These are phyloP conservation scores for Mechanitis messenoides DNA, from an alignment of 2,888 invertebrate genomes.

Conservation along the genomic window DNA sequence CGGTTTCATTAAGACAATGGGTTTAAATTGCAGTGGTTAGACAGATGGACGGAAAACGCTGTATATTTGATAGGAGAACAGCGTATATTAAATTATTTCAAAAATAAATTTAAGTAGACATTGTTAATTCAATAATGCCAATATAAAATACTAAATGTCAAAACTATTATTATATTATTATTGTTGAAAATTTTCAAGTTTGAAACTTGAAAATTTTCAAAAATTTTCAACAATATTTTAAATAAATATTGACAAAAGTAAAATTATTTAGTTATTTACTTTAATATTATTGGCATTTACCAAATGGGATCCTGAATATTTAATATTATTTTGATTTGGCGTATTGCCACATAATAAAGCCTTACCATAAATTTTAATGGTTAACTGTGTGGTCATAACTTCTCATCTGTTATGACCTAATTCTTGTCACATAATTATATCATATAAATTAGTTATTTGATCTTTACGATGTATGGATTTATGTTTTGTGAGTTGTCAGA, in stretches of 20 bases:
- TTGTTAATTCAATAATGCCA: too few species aligned
- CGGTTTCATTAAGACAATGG: conserved; percentile 72
- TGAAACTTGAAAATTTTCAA: too few species aligned
- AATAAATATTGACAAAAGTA: too few species aligned
- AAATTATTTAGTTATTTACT: not conserved
- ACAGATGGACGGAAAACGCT: conserved; percentile 49
- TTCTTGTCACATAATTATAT: conserved; percentile 5
- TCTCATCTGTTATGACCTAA: conserved; percentile 20
- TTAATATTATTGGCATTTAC: conserved; percentile 1
- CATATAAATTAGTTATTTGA: conserved; percentile 1
- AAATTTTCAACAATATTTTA: too few species aligned
- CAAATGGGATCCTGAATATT: conserved; percentile 4
- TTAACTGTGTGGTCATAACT: conserved; percentile 18
- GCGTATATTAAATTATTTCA: conserved; percentile 8
- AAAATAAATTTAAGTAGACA: not conserved
- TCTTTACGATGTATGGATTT: not conserved
- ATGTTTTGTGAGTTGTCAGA: not conserved
- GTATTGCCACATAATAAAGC: conserved; percentile 20
- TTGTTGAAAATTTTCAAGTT: too few species aligned
- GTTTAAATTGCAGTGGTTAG: conserved; percentile 68
- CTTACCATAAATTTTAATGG: conserved; percentile 25
- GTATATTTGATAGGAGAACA: conserved; percentile 29
- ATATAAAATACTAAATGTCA: too few species aligned
- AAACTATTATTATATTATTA: too few species aligned
- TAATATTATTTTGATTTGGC: conserved; percentile 27